Percentiles rank a stretch among this genome's conserved stretches.
Conservation (phyloP, 2,113 vertebrate species). For the Labeo rohita region DNA sequence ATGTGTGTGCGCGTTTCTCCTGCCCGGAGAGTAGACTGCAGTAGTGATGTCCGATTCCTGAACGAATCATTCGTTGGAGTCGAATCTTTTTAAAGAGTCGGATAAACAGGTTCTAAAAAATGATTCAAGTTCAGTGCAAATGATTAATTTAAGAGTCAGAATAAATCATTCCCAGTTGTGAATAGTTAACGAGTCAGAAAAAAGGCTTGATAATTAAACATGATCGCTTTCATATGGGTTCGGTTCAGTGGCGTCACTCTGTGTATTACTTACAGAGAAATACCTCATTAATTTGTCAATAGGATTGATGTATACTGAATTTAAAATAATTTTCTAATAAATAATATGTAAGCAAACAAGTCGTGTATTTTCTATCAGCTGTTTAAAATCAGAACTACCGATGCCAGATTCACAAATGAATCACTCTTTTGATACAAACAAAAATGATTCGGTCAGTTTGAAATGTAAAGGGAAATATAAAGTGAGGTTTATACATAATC, state of each 20-base stretch:
- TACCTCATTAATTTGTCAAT: not conserved
- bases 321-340: not conserved
- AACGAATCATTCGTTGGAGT: not conserved
- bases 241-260: too few relatives aligned
- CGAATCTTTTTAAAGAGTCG: conserved; percentile 11
- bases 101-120: not conserved
- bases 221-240: too few relatives aligned
- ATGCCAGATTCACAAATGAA: not conserved
- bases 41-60: not conserved
- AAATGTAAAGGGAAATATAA: too few relatives aligned
- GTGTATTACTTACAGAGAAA: too few relatives aligned
- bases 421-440: too few relatives aligned
- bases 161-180: not conserved
- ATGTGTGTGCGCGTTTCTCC: conserved; percentile 44
- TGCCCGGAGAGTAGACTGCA: conserved; percentile 31
- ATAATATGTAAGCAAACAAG: not conserved
- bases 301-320: not conserved
- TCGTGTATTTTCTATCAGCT: not conserved
- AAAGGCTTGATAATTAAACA: not conserved
- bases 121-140: not conserved
- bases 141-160: not conserved
- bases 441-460: too few relatives aligned
- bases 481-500: too few relatives aligned
- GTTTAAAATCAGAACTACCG: not conserved
- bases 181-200: not conserved